Evolutionary conservation across 2,113 vertebrate species (phyloP).

Genomic region (Chamaea fasciata): DNA sequence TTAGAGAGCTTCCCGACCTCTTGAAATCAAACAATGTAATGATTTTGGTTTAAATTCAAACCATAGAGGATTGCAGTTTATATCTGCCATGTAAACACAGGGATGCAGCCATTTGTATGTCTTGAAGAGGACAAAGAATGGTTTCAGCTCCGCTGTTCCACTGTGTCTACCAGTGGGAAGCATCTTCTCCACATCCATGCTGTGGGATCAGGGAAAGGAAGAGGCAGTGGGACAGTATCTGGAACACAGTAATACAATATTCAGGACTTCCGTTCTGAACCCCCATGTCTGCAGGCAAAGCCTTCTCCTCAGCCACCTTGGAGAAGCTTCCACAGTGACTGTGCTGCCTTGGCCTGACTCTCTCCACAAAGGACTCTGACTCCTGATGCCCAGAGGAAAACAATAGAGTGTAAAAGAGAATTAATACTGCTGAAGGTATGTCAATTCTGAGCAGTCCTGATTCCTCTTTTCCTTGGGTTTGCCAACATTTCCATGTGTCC

Average conservation of each 20-base stretch:
- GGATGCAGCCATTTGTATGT: not conserved
- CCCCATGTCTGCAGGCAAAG: accelerated
- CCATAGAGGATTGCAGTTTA: not conserved
- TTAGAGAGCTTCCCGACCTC: not conserved
- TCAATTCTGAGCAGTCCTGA: not conserved
- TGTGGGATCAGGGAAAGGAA: not conserved
- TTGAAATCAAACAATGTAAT: not conserved
- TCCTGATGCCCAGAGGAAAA: not conserved
- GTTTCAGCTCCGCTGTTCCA: not conserved
- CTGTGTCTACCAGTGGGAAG: not conserved
- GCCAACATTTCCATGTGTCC: not conserved
- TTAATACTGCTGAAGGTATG: not conserved
- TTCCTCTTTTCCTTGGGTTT: not conserved
- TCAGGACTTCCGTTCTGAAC: not conserved
- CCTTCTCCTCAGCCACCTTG: not conserved
- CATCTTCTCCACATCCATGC: not conserved
- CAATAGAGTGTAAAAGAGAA: not conserved
- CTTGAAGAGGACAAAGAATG: not conserved
- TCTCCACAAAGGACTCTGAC: not conserved
- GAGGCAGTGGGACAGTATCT: not conserved
- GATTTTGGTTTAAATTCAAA: not conserved
- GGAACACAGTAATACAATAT: not conserved
- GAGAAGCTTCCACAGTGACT: not conserved
- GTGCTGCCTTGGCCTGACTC: not conserved
- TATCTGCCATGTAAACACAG: not conserved